Conservation (phyloP, 2,888 invertebrate genomes). For the Margaritifera margaritifera region DNA sequence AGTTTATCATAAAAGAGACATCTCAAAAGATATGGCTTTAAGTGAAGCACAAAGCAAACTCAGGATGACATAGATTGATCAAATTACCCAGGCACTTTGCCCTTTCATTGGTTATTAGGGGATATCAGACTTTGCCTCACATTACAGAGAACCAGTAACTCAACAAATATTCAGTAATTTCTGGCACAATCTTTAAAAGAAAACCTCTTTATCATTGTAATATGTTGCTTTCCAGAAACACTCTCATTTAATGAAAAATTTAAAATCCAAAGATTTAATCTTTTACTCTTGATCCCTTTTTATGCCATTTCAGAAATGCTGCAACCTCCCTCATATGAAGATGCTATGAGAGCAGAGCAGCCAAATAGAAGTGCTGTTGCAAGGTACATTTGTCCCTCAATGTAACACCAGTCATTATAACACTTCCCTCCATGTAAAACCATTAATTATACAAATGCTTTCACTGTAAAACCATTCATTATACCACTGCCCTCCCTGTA, state of each 20-base stretch:
- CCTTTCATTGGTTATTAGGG: neutral
- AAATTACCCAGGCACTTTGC: neutral
- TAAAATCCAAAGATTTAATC: too few relatives aligned
- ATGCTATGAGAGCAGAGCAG: constrained; percentile 39
- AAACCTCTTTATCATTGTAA: too few relatives aligned
- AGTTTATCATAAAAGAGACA: too few relatives aligned
- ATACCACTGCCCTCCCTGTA: neutral
- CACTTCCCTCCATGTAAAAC: neutral
- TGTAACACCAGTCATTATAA: too few relatives aligned
- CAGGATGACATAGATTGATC: neutral
- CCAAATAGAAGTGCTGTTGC: constrained; percentile 46
- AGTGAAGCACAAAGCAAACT: neutral
- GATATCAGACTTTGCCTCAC: too few relatives aligned
- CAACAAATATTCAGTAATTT: too few relatives aligned
- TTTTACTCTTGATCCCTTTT: neutral
- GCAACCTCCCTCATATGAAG: constrained; percentile 59
- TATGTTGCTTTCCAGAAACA: too few relatives aligned
- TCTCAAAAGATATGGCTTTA: neutral
- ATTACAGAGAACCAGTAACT: too few relatives aligned
- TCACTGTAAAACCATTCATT: neutral
- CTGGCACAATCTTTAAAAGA: too few relatives aligned
- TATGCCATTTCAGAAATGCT: constrained; percentile 39
- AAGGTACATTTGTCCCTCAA: constrained; percentile 35
- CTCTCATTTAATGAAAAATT: too few relatives aligned
- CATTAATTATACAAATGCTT: too few relatives aligned